Conservation (phyloP, 2,888 invertebrate species). For the Vesta saturnalis region DNA sequence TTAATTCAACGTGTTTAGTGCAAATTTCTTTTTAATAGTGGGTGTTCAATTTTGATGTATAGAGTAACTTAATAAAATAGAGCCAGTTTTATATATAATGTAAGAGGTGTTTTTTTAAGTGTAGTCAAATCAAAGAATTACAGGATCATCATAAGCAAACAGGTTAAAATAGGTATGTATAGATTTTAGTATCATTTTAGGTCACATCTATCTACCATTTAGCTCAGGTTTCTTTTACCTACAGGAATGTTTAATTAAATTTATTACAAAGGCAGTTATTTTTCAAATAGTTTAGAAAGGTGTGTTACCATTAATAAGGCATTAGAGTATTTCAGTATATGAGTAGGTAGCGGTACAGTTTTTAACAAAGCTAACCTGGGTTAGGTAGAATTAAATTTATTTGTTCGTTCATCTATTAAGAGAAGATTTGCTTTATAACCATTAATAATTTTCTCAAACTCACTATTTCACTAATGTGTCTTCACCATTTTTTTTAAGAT, state of each 20-base stretch:
- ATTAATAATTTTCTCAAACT: background rate
- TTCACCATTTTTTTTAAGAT: too few relatives aligned
- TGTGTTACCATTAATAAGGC: conserved; percentile 5
- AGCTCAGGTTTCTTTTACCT: conserved; percentile 56
- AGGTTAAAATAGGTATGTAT: conserved; percentile 53
- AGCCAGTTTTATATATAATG: conserved; percentile 34
- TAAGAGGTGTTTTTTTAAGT: conserved; percentile 39
- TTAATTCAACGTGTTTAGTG: conserved; percentile 26
- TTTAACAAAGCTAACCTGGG: conserved; percentile 53
- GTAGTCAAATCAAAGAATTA: conserved; percentile 34
- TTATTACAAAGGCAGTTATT: background rate
- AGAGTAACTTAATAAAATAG: conserved; percentile 37
- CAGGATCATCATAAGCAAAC: conserved; percentile 40
- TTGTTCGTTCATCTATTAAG: background rate
- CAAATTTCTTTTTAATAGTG: conserved; percentile 30
- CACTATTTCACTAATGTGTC: background rate
- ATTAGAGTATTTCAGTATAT: conserved; percentile 10
- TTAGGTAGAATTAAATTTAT: conserved; percentile 51
- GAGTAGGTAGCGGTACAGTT: conserved; percentile 27
- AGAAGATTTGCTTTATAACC: conserved; percentile 13
- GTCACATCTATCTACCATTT: conserved; percentile 49
- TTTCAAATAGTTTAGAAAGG: conserved; percentile 9
- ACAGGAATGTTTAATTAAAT: conserved; percentile 7
- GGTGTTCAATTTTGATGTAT: conserved; percentile 33
- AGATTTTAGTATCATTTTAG: conserved; percentile 48